Evolutionary conservation across 2,113 vertebrate species (phyloP), one percentile per base, ranked within the genome.

Genomic region (Chascanopsetta lugubris): DNA sequence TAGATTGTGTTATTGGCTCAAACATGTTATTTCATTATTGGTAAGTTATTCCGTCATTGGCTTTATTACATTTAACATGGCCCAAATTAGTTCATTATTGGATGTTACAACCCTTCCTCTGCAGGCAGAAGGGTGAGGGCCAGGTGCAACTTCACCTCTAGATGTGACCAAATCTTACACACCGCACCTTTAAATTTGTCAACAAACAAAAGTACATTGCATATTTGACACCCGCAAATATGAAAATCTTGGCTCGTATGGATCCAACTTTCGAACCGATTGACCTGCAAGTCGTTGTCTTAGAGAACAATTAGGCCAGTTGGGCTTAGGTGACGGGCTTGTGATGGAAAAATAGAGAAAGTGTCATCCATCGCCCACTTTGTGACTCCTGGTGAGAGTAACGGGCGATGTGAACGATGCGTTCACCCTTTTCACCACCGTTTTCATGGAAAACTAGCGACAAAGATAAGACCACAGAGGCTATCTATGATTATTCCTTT

Each of bases 181-280:
- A n/a, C n/a, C n/a, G n/a, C n/a, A n/a, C n/a, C n/a, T n/a, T n/a
- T 59, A 46, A 40, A 54, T 24, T 45, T 20, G 13, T 8, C 43
- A 69, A 75, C 83, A 85, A 87, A 83, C 72, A 71, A 63, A 63
- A 6, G 13, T 72, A 6, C 26, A 45, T 24, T 59, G 55, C 6
- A 17, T 53, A 10, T 25, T 21, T n/a, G 6, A 26, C 27, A 40
- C 32, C n/a, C 15, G 49, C 30, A 48, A 40, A 11, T 47, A 53
- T 43, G 9, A 6, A 71, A 71, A 26, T 43, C 12, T 32, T 47
- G 49, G 22, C 0, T 6, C 32, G 10, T 21, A n/a, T 4, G n/a
- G 20, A 66, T 36, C 53, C 21, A 22, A 42, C 12, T 1, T 2
- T 8, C 43, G 25, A 2, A 18, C 55, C 24, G 13, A 8, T 61